Percentiles rank a stretch among this genome's conserved stretches.
Evolutionary conservation across 2,113 vertebrate species (phyloP).

Genomic region (Dasyurus viverrinus): DNA sequence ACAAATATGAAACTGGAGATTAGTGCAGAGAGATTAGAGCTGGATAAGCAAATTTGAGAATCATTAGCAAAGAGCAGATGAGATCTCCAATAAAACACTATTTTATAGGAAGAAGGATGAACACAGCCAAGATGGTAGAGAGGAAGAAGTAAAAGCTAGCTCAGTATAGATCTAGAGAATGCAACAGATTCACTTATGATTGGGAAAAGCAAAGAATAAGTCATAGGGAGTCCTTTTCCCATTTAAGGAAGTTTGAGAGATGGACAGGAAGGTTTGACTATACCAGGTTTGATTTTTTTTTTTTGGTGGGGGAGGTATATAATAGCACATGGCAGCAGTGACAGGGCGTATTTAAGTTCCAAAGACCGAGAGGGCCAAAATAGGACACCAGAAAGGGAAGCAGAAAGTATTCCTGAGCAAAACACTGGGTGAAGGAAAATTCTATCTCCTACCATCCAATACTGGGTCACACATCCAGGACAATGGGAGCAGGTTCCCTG

Average conservation of each 20-base stretch:
- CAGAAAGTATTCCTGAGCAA: neutral
- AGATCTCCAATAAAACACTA: neutral
- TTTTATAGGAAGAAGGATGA: neutral
- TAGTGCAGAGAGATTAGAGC: neutral
- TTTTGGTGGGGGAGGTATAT: neutral
- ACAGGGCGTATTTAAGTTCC: neutral
- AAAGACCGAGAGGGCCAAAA: neutral
- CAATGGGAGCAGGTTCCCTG: neutral
- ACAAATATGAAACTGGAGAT: neutral
- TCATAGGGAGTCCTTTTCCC: neutral
- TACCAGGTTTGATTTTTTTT: neutral
- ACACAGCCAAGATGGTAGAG: neutral
- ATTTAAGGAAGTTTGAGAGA: neutral
- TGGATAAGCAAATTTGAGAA: neutral
- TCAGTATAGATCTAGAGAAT: neutral
- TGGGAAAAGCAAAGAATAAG: neutral
- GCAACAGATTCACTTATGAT: neutral
- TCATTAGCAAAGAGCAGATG: neutral
- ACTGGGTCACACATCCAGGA: neutral
- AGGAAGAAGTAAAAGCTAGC: neutral
- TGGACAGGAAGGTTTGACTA: neutral
- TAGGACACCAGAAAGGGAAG: neutral
- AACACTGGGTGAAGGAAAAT: neutral
- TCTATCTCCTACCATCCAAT: neutral
- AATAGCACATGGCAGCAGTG: neutral